These are phyloP conservation scores for Acropternis orthonyx DNA, from an alignment of 2,797 vertebrate genomes.

Conservation along the genomic window DNA sequence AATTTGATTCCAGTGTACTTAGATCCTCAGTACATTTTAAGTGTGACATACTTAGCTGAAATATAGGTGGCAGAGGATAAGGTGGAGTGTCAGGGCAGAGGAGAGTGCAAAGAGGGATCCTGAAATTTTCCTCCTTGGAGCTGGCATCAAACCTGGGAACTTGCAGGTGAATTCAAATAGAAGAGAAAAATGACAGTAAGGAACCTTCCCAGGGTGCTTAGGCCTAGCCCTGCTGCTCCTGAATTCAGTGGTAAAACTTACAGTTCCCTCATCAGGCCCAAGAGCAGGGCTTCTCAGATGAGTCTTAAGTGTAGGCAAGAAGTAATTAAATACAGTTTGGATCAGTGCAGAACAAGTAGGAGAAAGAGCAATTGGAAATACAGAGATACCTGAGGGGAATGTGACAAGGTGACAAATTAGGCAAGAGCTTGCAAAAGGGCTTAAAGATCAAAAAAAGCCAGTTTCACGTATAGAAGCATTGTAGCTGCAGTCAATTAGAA, in stretches of 20 bases:
- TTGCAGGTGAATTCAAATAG: not conserved
- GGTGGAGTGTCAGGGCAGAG: not conserved
- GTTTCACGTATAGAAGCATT: not conserved
- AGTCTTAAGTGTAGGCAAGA: not conserved
- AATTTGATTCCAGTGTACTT: not conserved
- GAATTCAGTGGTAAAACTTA: not conserved
- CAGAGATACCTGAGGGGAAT: not conserved
- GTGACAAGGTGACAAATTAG: conserved; percentile 16
- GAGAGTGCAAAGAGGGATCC: not conserved
- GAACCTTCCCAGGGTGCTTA: not conserved
- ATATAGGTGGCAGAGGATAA: not conserved
- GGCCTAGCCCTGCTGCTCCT: not conserved
- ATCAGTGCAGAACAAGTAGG: not conserved
- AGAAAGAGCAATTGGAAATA: not conserved
- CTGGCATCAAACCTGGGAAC: not conserved
- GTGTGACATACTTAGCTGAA: not conserved
- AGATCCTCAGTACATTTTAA: not conserved
- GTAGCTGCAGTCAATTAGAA: not conserved
- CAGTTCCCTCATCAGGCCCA: not conserved
- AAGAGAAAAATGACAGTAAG: not conserved
- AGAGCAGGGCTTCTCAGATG: not conserved
- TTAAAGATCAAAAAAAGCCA: not conserved
- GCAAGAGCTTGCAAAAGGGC: conserved; percentile 10
- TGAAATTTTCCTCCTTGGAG: not conserved
- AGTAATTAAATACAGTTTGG: not conserved